phyloP scores from a whole-genome alignment of 2,888 invertebrate species.

The Gandaritis pyraliata region DNA sequence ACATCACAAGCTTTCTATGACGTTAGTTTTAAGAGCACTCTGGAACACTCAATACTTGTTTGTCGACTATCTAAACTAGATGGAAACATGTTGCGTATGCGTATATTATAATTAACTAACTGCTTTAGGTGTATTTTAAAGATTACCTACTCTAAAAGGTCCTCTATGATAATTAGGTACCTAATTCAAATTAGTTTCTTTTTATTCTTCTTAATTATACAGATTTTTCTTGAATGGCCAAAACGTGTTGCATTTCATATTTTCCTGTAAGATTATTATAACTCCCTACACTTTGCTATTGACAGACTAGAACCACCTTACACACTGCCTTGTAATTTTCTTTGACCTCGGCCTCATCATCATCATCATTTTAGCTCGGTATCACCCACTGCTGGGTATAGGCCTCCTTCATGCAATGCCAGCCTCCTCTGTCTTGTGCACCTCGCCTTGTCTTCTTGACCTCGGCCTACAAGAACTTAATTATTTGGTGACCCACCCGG shows the following conservation, averaged over 20 bases:
- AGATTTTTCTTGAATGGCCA: too few relatives aligned
- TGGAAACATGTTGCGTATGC: conserved; percentile 1
- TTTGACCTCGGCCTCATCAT: neutral
- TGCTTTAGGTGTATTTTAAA: too few relatives aligned
- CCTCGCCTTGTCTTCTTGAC: too few relatives aligned
- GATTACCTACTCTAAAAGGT: too few relatives aligned
- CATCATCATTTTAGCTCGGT: too few relatives aligned
- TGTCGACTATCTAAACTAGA: neutral
- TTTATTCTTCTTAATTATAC: too few relatives aligned
- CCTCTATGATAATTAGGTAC: too few relatives aligned
- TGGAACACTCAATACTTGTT: neutral
- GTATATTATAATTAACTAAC: too few relatives aligned
- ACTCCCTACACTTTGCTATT: neutral
- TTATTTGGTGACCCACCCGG: neutral
- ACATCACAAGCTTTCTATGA: conserved; percentile 2
- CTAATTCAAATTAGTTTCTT: too few relatives aligned
- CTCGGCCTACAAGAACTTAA: neutral
- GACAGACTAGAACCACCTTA: neutral
- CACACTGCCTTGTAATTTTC: neutral
- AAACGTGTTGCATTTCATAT: neutral
- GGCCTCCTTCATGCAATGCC: too few relatives aligned
- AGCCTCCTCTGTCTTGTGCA: too few relatives aligned
- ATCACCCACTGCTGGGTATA: too few relatives aligned
- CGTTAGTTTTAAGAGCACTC: neutral
- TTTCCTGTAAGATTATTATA: neutral